Evolutionary conservation across 2,888 invertebrate species (phyloP), one percentile per base, ranked within the genome.

Genomic region (Folsomia manolachei): DNA sequence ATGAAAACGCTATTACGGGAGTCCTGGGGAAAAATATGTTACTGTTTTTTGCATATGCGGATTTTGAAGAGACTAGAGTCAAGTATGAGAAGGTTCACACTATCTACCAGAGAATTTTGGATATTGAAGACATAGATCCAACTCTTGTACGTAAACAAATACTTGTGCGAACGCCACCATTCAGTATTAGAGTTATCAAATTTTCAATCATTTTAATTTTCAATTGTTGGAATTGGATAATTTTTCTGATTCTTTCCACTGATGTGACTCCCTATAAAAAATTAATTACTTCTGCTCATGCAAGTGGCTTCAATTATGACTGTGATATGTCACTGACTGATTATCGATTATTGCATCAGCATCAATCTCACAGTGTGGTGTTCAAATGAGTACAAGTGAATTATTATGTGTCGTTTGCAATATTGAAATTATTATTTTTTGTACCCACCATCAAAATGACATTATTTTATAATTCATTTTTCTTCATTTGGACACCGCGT

Each of bases 21-120:
- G 88, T 97, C 0, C 87, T 99, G 71, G 93, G 93, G 74, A 92
- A 92, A 76, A 97, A 95, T 83, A 93, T 95, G 84, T 85, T 99
- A 65, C 84, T 99, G 23, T 97, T 98, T 84, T 99, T 99, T 85
- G 97, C 98, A 0, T 97, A 97, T 83, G 97, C 98, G 0, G 99
- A 99, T 85, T 99, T 97, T 82, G 98, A 99, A 84, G 99, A 99
- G 86, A 93, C 95, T 62, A 87, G 97, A 52, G 89, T 97, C 83
- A 96, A 97, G 83, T 96, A 95, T 83, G 95, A 97, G 78, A 97
- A 96, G 87, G 97, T 92, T 14, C 97, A 97, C 84, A 91, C 91
- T 83, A 97, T 99, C 81, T 99, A 99, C 86, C 92, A 94, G 75
- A 90, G 93, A 73, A 91, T 95, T 82, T 84, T 98, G 71, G 93